A percentile compares a stretch with the other conserved stretches of the same genome.
These are phyloP conservation scores for Gila orcuttii DNA, from an alignment of 2,113 vertebrate genomes.

Conservation along the genomic window DNA sequence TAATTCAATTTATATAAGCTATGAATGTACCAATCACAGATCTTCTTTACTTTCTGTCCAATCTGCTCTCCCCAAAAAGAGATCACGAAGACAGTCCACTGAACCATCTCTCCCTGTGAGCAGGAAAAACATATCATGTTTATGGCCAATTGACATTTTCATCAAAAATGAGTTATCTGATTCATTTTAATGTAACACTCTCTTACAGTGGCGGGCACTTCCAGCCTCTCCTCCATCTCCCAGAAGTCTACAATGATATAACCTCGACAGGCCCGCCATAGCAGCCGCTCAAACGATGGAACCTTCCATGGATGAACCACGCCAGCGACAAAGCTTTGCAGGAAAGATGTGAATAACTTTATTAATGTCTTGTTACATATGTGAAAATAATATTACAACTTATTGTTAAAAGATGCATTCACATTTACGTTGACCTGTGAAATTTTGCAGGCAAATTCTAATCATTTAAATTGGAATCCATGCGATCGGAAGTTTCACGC, in stretches of 20 bases:
- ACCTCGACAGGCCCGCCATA: constrained; percentile 91
- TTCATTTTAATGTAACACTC: neutral
- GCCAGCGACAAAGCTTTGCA: constrained; percentile 82
- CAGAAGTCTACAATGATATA: constrained; percentile 90
- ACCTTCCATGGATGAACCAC: constrained; percentile 89
- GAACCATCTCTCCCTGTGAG: constrained; percentile 84
- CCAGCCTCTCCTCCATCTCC: constrained; percentile 83
- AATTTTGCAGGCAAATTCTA: neutral
- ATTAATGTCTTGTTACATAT: neutral
- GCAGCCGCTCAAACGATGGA: constrained; percentile 85
- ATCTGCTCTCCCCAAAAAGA: constrained; percentile 97
- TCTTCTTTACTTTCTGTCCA: constrained; percentile 93
- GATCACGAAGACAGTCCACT: constrained; percentile 92
- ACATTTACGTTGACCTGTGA: neutral
- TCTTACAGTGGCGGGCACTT: constrained; percentile 83
- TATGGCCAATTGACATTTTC: neutral
- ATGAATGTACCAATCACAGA: constrained; percentile 85
- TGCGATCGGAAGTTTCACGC: neutral
- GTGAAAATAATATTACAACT: neutral
- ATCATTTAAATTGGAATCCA: neutral
- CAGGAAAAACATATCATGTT: neutral
- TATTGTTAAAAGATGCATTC: neutral
- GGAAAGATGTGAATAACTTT: neutral
- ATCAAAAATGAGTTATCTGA: neutral
- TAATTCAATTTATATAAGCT: neutral